Conservation (phyloP, 2,113 vertebrate genomes). For the Pontoporia blainvillei region DNA sequence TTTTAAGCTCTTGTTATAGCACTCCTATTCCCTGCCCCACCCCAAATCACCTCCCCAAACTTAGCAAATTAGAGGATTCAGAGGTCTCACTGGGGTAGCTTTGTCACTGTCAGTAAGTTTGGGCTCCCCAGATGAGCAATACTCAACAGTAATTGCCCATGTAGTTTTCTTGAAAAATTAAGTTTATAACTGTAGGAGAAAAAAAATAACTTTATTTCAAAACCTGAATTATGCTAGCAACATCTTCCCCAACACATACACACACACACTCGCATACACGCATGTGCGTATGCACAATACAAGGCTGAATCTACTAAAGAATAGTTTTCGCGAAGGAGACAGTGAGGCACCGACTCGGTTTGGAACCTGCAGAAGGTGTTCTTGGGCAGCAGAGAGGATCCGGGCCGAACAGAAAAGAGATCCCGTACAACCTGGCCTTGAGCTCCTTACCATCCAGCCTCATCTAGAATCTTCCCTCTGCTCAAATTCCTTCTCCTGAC, state of each 20-base stretch:
- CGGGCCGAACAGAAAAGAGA: neutral
- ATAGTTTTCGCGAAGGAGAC: neutral
- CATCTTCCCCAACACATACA: neutral
- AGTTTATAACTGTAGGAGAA: neutral
- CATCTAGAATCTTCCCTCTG: neutral
- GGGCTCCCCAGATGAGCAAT: neutral
- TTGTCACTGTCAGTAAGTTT: neutral
- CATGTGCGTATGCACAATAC: neutral
- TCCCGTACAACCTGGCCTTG: too few relatives aligned
- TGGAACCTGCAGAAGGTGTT: neutral
- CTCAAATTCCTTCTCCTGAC: neutral
- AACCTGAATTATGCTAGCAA: neutral
- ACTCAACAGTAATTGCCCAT: neutral
- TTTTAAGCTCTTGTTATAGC: neutral
- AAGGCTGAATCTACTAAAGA: neutral
- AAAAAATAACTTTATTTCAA: neutral
- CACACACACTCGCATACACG: neutral
- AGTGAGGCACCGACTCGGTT: neutral
- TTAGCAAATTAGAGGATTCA: neutral
- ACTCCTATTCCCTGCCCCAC: neutral
- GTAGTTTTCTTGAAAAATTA: neutral
- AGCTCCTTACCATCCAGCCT: neutral
- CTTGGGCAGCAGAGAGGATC: neutral
- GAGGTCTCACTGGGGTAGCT: neutral
- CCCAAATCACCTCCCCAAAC: neutral